Evolutionary conservation across 2,888 invertebrate species (phyloP).

Genomic region (Pammene aurita): DNA sequence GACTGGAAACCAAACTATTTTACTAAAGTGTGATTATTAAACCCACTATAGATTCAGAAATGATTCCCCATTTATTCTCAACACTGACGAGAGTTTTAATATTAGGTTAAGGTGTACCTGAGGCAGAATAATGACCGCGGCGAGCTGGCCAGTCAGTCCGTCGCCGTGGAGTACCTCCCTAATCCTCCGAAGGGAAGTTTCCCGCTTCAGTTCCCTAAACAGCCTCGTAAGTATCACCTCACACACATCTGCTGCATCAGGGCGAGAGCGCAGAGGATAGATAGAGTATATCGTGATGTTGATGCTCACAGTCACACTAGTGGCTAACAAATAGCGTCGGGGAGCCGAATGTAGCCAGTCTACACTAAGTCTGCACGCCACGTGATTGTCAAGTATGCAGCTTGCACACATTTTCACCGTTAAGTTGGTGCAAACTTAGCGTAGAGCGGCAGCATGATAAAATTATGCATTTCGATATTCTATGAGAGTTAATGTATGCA

Average conservation of each 20-base stretch:
- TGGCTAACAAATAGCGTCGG: too few relatives aligned
- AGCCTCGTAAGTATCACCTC: conserved; percentile 16
- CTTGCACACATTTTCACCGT: too few relatives aligned
- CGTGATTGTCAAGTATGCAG: too few relatives aligned
- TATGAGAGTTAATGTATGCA: too few relatives aligned
- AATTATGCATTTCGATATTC: too few relatives aligned
- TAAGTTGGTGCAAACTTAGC: too few relatives aligned
- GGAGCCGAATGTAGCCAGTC: too few relatives aligned
- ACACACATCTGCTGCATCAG: neutral
- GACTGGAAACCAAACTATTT: too few relatives aligned
- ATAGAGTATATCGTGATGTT: neutral
- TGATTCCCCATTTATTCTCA: neutral
- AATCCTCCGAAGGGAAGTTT: neutral
- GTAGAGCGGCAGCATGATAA: too few relatives aligned
- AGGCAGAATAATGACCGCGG: conserved; percentile 5
- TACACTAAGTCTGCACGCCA: too few relatives aligned
- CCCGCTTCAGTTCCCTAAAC: conserved; percentile 9
- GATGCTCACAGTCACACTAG: too few relatives aligned
- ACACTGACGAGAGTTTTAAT: neutral
- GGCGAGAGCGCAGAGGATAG: neutral
- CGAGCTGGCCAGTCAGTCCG: conserved; percentile 11
- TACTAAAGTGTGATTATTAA: too few relatives aligned
- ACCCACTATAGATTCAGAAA: neutral
- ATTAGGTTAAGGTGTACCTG: conserved; percentile 31
- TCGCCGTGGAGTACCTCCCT: conserved; percentile 18